Evolutionary conservation across 2,113 vertebrate genomes (phyloP).

Genomic region (Daubentonia madagascariensis): DNA sequence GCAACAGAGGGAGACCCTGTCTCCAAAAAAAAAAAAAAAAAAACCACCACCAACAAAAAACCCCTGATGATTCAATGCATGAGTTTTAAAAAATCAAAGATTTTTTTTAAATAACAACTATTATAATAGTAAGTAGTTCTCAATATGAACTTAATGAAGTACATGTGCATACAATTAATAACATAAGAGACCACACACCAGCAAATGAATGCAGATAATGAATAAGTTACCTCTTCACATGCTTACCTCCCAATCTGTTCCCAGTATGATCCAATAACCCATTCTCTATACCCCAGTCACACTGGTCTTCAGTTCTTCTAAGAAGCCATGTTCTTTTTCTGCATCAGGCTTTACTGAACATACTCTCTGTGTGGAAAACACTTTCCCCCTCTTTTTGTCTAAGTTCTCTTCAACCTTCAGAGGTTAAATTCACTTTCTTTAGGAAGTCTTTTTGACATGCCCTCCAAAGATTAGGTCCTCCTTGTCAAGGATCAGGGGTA

Average conservation of each 20-base stretch:
- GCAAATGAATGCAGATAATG: slow-evolving; percentile 16
- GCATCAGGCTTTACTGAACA: not conserved
- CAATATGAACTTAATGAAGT: not conserved
- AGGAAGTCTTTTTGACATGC: slow-evolving; percentile 7
- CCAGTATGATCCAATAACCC: not conserved
- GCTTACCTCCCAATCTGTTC: slow-evolving; percentile 7
- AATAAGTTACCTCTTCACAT: not conserved
- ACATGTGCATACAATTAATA: not conserved
- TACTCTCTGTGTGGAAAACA: not conserved
- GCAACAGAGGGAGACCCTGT: no score
- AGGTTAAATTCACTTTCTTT: slow-evolving; percentile 44
- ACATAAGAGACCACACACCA: not conserved
- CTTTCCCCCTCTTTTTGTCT: not conserved
- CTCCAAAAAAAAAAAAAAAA: no score
- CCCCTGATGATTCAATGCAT: not conserved
- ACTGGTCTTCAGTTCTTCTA: slow-evolving; percentile 10
- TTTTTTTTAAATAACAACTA: not conserved
- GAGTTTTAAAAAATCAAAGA: not conserved
- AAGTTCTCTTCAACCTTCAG: slow-evolving; percentile 31
- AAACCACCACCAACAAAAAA: no score
- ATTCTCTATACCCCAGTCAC: not conserved
- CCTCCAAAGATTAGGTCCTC: not conserved
- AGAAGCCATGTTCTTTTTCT: not conserved
- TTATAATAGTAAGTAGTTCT: not conserved
- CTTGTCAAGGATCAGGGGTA: not conserved